Percentiles rank a stretch among this genome's conserved stretches.
These are phyloP conservation scores for Drepana arcuata DNA, from an alignment of 1,140 invertebrate genomes.

Conservation along the genomic window DNA sequence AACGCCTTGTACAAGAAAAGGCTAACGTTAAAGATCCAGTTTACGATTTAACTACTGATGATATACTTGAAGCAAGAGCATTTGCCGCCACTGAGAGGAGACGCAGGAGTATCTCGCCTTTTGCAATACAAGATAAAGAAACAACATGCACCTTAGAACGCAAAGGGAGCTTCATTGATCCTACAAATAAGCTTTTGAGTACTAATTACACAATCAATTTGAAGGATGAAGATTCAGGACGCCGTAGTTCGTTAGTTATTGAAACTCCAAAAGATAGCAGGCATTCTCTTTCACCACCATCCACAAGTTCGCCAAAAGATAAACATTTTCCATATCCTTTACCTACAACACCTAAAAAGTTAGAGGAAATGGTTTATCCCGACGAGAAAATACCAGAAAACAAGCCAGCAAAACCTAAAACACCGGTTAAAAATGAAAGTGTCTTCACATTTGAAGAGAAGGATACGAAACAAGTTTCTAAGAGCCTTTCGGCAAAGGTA, in stretches of 20 bases:
- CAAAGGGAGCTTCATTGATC: conserved; percentile 69
- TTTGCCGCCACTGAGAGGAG: conserved; percentile 58
- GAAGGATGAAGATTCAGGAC: conserved; percentile 52
- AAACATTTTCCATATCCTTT: conserved; percentile 36
- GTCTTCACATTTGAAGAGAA: conserved; percentile 32
- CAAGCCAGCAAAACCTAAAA: conserved; percentile 23
- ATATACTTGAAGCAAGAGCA: conserved; percentile 55
- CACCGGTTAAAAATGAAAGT: conserved; percentile 31
- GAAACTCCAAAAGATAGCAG: conserved; percentile 26
- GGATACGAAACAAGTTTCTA: conserved; percentile 22
- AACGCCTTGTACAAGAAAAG: conserved; percentile 58
- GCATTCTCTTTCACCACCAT: conserved; percentile 37
- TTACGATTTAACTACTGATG: conserved; percentile 62
- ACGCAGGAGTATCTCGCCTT: conserved; percentile 67
- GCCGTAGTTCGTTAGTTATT: conserved; percentile 36
- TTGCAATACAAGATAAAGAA: conserved; percentile 55
- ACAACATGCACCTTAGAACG: conserved; percentile 53
- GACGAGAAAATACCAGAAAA: conserved; percentile 41
- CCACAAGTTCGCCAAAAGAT: conserved; percentile 42
- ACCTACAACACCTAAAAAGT: conserved; percentile 44
- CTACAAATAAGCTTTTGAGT: conserved; percentile 59
- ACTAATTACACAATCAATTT: conserved; percentile 55
- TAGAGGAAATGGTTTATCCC: conserved; percentile 48
- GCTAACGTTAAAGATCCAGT: conserved; percentile 55
- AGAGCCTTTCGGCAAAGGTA: conserved; percentile 19